Percentiles rank a stretch among this genome's conserved stretches.
phyloP scores from a whole-genome alignment of 2,797 vertebrate genomes.

The Zenarchopterus dispar region DNA sequence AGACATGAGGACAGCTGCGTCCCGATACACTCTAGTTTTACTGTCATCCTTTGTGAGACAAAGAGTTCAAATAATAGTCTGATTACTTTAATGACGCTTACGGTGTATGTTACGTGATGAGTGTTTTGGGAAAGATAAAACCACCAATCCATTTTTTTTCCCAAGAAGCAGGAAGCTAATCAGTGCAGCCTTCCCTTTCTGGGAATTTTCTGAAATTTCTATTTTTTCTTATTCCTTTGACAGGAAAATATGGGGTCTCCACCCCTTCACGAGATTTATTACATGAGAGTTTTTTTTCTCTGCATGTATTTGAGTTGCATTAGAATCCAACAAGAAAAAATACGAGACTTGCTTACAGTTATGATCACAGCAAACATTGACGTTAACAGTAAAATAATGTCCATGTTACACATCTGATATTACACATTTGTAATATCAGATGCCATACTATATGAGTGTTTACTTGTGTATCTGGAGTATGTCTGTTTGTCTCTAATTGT shows the following conservation, averaged over 20 bases:
- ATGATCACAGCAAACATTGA: conserved; percentile 19
- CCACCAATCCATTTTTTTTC: conserved; percentile 2
- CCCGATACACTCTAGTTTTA: neutral
- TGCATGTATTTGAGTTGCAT: neutral
- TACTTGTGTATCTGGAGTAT: neutral
- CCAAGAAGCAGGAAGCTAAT: conserved; percentile 45
- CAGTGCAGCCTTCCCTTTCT: conserved; percentile 28
- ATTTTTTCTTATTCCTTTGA: conserved; percentile 23
- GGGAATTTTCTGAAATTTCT: conserved; percentile 16
- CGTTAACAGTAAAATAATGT: conserved; percentile 9
- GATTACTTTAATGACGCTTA: conserved; percentile 10
- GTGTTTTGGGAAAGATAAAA: conserved; percentile 20
- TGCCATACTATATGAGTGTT: neutral
- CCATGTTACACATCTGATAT: neutral
- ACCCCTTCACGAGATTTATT: conserved; percentile 1
- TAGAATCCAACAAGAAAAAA: neutral
- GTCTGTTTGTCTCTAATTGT: conserved; percentile 20
- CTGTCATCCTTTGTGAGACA: conserved; percentile 1
- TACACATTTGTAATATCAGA: neutral
- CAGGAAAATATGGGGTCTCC: conserved; percentile 7
- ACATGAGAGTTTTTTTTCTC: conserved; percentile 7
- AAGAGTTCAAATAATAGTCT: neutral
- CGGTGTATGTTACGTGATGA: conserved; percentile 7
- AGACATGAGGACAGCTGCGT: conserved; percentile 14
- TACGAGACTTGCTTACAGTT: conserved; percentile 5